These are phyloP conservation scores for Triplophysa yarkandensis DNA, from an alignment of 2,797 vertebrate species.

Conservation along the genomic window DNA sequence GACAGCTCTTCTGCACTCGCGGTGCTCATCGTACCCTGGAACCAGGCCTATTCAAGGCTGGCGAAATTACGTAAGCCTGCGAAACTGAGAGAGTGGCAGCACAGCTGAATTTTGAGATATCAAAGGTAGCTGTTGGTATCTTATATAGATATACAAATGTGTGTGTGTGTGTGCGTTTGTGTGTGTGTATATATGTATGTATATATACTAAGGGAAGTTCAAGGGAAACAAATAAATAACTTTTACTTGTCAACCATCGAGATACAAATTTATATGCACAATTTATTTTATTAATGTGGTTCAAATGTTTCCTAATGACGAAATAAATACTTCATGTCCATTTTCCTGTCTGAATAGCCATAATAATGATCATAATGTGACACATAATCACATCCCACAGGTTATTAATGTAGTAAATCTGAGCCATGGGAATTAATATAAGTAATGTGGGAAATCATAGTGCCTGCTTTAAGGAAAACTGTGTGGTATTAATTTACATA, in stretches of 20 bases:
- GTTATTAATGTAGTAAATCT: constrained; percentile 42
- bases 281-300: no score
- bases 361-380: constrained; percentile 38
- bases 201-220: not conserved
- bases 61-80: not conserved
- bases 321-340: not conserved
- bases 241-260: not conserved
- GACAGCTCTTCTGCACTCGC: constrained; percentile 45
- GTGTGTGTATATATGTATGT: no score
- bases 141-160: not conserved
- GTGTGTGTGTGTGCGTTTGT: no score
- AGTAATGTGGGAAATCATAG: constrained; percentile 45
- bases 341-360: constrained; percentile 30
- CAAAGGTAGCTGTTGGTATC: not conserved
- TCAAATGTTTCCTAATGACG: no score
- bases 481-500: constrained; percentile 19
- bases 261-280: not conserved
- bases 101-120: not conserved
- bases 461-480: constrained; percentile 44
- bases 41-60: not conserved
- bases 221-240: not conserved
- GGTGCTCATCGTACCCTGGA: not conserved
- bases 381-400: constrained; percentile 29
- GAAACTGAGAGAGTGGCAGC: not conserved
- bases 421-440: constrained; percentile 49